Conservation (phyloP, 2,888 invertebrate species). For the Rhimphoctona megacephalus region DNA sequence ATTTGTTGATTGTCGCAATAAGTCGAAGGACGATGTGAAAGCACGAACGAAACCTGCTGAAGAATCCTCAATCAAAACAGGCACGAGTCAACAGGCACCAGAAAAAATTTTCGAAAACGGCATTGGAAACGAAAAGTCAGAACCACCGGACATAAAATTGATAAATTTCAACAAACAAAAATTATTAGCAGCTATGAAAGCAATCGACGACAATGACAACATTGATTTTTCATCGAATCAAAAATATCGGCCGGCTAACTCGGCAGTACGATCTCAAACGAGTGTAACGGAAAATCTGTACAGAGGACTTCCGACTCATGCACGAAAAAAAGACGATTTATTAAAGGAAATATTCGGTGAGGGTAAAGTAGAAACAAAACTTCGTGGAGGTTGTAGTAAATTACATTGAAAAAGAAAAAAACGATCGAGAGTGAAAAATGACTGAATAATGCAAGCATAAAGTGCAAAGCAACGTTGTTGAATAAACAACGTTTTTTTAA, state of each 20-base stretch:
- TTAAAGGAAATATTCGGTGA: slow-evolving; percentile 79
- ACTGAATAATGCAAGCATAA: not conserved
- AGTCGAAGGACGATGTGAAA: not conserved
- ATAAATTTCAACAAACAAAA: slow-evolving; percentile 86
- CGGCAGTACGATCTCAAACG: slow-evolving; percentile 73
- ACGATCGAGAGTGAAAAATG: not conserved
- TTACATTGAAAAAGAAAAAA: slow-evolving; percentile 73
- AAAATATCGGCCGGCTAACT: slow-evolving; percentile 71
- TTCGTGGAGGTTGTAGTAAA: slow-evolving; percentile 75
- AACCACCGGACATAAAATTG: slow-evolving; percentile 63
- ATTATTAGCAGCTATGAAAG: slow-evolving; percentile 88
- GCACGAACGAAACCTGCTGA: not conserved
- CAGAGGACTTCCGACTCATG: slow-evolving; percentile 79
- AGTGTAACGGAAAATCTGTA: slow-evolving; percentile 81
- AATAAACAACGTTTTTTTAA: not conserved
- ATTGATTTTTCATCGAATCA: slow-evolving; percentile 78
- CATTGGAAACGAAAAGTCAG: not conserved
- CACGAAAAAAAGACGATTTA: slow-evolving; percentile 78
- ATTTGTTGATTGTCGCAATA: not conserved
- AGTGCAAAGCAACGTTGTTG: not conserved
- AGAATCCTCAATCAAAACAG: not conserved
- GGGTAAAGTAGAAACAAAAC: slow-evolving; percentile 75
- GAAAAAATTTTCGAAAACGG: slow-evolving; percentile 28
- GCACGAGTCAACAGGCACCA: not conserved
- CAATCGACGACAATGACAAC: slow-evolving; percentile 87